These are phyloP conservation scores for Thereva nobilitata DNA, from an alignment of 2,888 invertebrate species.

Conservation along the genomic window DNA sequence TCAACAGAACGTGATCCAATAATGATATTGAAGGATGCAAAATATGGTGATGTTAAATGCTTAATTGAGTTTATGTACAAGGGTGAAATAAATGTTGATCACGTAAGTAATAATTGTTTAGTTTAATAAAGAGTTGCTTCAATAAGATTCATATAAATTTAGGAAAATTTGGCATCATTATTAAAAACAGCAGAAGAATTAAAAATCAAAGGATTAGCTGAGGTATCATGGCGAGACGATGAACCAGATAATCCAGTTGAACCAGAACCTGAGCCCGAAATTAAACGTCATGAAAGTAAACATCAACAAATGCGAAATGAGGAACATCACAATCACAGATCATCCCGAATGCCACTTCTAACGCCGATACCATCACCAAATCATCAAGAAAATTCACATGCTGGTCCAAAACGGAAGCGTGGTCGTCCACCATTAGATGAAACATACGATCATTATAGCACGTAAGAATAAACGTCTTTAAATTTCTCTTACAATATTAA, in stretches of 20 bases:
- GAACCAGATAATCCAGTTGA: slow-evolving; percentile 53
- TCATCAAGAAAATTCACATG: slow-evolving; percentile 38
- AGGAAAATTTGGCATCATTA: slow-evolving; percentile 85
- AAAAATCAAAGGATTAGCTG: slow-evolving; percentile 87
- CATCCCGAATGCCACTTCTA: slow-evolving; percentile 54
- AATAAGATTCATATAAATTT: slow-evolving; percentile 48
- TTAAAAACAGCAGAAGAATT: slow-evolving; percentile 91
- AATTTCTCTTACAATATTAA: neutral
- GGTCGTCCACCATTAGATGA: slow-evolving; percentile 71
- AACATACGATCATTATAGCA: slow-evolving; percentile 57
- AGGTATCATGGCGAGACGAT: slow-evolving; percentile 82
- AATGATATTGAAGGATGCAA: slow-evolving; percentile 86
- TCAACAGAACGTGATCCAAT: slow-evolving; percentile 81
- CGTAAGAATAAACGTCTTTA: slow-evolving; percentile 47
- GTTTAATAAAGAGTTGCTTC: neutral
- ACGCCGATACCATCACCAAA: slow-evolving; percentile 51
- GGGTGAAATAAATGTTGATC: slow-evolving; percentile 92
- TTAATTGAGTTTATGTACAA: slow-evolving; percentile 94
- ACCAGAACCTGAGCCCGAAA: slow-evolving; percentile 35
- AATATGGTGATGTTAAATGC: slow-evolving; percentile 86
- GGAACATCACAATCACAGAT: slow-evolving; percentile 40
- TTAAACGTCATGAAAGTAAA: slow-evolving; percentile 27
- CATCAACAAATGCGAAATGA: slow-evolving; percentile 22
- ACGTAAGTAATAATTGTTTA: slow-evolving; percentile 67
- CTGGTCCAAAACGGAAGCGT: slow-evolving; percentile 64